phyloP scores from a whole-genome alignment of 1,140 invertebrate genomes.

The Aphelinus certus region DNA sequence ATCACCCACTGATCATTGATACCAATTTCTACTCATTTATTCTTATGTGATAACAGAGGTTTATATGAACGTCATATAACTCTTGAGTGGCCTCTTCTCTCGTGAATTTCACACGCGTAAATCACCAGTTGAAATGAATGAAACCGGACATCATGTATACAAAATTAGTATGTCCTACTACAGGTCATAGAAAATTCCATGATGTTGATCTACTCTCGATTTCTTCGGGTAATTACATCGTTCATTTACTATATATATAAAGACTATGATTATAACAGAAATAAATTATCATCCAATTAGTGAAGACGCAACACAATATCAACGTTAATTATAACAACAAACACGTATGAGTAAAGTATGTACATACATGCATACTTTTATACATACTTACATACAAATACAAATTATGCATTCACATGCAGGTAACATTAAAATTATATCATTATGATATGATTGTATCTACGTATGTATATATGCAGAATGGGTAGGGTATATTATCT shows the following conservation, averaged over 20 bases:
- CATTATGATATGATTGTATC: neutral
- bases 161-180: neutral
- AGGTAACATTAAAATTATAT: neutral
- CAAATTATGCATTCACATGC: neutral
- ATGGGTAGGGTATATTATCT: neutral
- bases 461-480: constrained; percentile 6
- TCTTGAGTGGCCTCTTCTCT: neutral
- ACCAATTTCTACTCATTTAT: neutral
- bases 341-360: constrained; percentile 23
- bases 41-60: neutral
- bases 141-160: too few species aligned
- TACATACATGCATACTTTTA: neutral
- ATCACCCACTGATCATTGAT: neutral
- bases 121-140: too few species aligned
- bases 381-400: neutral
- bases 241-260: too few species aligned
- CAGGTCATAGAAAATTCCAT: neutral
- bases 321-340: constrained; percentile 29
- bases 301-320: constrained; percentile 27
- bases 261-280: constrained; percentile 18
- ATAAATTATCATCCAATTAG: constrained; percentile 30
- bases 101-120: too few species aligned
- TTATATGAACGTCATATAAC: neutral
- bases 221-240: too few species aligned
- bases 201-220: too few species aligned